Evolutionary conservation across 2,888 invertebrate genomes (phyloP), one percentile per base, ranked within the genome.

Genomic region (Amblyteles armatorius): DNA sequence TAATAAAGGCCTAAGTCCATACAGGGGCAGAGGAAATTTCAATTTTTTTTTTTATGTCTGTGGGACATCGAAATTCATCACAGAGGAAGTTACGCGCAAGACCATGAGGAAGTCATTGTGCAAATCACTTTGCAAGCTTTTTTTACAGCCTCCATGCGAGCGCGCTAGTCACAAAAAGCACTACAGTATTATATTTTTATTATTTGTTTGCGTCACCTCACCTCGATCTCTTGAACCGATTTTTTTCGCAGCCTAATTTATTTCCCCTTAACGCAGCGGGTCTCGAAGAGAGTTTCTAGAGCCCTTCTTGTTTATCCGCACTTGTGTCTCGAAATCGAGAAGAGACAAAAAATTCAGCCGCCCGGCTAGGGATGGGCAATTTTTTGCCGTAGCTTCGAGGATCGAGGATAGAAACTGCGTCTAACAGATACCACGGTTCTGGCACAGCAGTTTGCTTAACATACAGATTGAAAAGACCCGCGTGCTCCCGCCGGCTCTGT

Each of bases 381-480:
- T 33, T 71, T 71, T 55, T 55, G n/a, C 29, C 69, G 50, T 9
- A n/a, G 19, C 19, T 69, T 33, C 50, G 50, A n/a, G 29, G 50
- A 57, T 33, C 50, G 50, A 7, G 29, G 50, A 57, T 57, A 9
- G 57, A 57, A 57, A 57, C 57, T 57, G 71, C 55, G 36, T 55
- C 33, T 33, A 52, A 9, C 33, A 5, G 33, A 55, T 55, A 55
- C n/a, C 1, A 19, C 5, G 55, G 57, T 13, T 44, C 33, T 33
- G 71, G 11, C 71, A 16, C 33, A n/a, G 71, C 52, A 36, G 55
- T 71, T 71, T 19, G 71, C 36, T 71, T 71, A 71, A 52, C 71
- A 71, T 71, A 71, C 71, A 71, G 55, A 71, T 71, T 71, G 71
- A 71, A 71, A 71, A 71, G 36, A 71, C 33, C n/a, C 71, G 29